These are phyloP conservation scores for Aphelenchoides fujianensis DNA, from an alignment of 1,140 invertebrate genomes.

Conservation along the genomic window DNA sequence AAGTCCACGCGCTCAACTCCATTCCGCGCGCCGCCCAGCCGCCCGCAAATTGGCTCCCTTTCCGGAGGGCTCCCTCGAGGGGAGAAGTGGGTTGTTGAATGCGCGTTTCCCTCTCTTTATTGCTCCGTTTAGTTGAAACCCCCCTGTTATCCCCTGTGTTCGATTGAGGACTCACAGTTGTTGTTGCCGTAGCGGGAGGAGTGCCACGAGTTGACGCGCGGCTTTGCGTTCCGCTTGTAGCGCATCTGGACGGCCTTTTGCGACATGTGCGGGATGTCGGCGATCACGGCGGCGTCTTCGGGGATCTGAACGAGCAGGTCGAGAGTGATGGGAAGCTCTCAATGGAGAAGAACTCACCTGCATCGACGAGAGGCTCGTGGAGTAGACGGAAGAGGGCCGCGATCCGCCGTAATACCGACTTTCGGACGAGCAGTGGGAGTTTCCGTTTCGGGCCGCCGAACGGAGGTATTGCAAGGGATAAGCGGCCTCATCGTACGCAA, in stretches of 20 bases:
- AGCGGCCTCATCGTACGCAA: neutral
- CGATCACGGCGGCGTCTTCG: slow-evolving; percentile 4
- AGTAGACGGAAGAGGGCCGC: neutral
- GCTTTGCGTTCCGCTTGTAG: neutral
- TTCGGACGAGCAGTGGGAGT: neutral
- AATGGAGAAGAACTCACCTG: neutral
- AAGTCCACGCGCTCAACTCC: too few relatives aligned
- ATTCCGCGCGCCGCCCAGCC: too few relatives aligned
- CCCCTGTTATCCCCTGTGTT: too few relatives aligned
- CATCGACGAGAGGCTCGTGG: neutral
- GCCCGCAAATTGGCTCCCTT: too few relatives aligned
- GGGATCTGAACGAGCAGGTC: neutral
- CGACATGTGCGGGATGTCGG: neutral
- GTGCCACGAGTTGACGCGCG: slow-evolving; percentile 3
- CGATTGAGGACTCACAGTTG: neutral
- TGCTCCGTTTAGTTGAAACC: too few relatives aligned
- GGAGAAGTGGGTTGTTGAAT: too few relatives aligned
- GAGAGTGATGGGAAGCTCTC: neutral
- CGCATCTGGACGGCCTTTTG: neutral
- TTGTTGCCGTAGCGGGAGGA: slow-evolving; percentile 7
- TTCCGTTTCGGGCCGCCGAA: neutral
- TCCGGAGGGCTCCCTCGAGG: too few relatives aligned
- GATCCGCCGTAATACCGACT: slow-evolving; percentile 7
- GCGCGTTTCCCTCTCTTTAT: too few relatives aligned
- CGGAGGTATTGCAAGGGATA: neutral